Base-by-base conservation (phyloP, 2,888 invertebrate genomes). In the Falcaria lacertinaria region DNA sequence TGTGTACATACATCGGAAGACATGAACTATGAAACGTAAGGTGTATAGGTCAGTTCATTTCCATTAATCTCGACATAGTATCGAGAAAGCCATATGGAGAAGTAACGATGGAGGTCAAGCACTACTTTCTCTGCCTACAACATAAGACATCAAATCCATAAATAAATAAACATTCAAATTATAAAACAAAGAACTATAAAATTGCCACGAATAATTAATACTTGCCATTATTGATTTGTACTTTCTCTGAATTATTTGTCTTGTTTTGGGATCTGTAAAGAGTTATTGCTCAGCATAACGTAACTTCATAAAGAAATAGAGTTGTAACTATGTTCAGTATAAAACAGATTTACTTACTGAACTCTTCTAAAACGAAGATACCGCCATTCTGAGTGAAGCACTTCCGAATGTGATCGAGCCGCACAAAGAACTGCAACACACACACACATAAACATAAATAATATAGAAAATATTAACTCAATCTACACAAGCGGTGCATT, bases 371-470 rank as follows among this genome's bases (percentile, higher is more conserved):
- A 78, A 99, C 96, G 92, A 99, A 99, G 88, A 99, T 96, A 84
- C 98, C 98, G 81, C 98, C 99, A 88, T 98, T 98, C 89, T 97
- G 98, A 50, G 99, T 98, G 91, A 98, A 99, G 91, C 99, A 99
- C 91, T 99, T 99, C 89, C 98, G 94, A 90, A 99, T 99, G 90
- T 98, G 98, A 90, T 97, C 96, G 91, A 99, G 93, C 82, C 98
- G 95, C 86, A 99, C 98, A 92, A 99, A 99, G 91, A 98, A 99
- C 98, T 99, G 95, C 71, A 97, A 96, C 77, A 89, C 77, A 89
- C 68, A 66, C 41, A 57, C 37, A 8, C 41, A 42, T 2, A 43
- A 13, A 32, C 17, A 16, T 49, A 13, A 43, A 39, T 22, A 34
- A 17, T 14, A 34, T 33, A 6, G 4, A 33, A 32, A n/a, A 33